Evolutionary conservation across 1,140 invertebrate species (phyloP).

Genomic region (Dendroctonus valens): DNA sequence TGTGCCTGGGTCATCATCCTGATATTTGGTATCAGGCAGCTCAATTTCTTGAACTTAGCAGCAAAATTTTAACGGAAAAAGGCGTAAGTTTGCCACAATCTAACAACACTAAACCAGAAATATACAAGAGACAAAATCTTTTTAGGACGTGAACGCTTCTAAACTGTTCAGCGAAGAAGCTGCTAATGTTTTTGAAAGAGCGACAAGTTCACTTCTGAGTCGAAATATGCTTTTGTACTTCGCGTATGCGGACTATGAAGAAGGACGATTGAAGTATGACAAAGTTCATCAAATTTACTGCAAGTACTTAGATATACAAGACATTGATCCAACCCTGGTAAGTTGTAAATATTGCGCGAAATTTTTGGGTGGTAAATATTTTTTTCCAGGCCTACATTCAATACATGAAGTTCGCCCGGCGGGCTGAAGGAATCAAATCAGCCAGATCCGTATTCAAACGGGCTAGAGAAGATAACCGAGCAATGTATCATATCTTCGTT

Average conservation of each 20-base stretch:
- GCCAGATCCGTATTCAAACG: constrained; percentile 93
- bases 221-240: constrained; percentile 95
- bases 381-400: constrained; percentile 85
- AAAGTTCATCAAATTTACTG: constrained; percentile 98
- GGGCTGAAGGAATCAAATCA: constrained; percentile 97
- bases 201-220: constrained; percentile 82
- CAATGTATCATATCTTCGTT: constrained; percentile 91
- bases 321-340: constrained; percentile 93
- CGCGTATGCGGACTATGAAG: constrained; percentile 98
- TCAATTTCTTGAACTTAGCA: constrained; percentile 91
- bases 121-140: neutral
- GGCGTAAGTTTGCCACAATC: constrained; percentile 63
- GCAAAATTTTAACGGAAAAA: constrained; percentile 90
- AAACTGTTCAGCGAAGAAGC: constrained; percentile 93
- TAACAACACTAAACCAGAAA: neutral
- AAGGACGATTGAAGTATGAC: constrained; percentile 93
- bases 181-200: constrained; percentile 90
- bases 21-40: constrained; percentile 99
- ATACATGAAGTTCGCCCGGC: constrained; percentile 97
- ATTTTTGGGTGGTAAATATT: constrained; percentile 35
- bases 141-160: constrained; percentile 83
- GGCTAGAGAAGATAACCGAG: constrained; percentile 86
- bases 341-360: constrained; percentile 42
- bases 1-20: constrained; percentile 96
- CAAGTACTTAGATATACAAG: constrained; percentile 81